Base-by-base conservation (phyloP, 2,888 invertebrate genomes). In the Teleogryllus oceanicus region DNA sequence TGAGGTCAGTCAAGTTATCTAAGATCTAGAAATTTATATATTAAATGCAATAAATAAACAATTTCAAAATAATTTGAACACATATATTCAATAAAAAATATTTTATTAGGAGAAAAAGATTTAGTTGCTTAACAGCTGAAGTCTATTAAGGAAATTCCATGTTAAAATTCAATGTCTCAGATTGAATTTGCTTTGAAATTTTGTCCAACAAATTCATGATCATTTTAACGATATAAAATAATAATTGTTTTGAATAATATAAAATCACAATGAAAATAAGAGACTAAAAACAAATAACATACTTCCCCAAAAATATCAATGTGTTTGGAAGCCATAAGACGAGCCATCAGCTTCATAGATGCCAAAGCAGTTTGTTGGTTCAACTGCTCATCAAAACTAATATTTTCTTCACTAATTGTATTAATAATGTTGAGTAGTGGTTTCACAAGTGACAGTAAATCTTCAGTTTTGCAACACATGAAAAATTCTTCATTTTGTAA, bases 281-380 rank as follows among this genome's bases (percentile, higher is more conserved):
- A 74, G 37, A 78, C 8, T 11, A 16, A 62, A 50, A 74, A 49
- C 24, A 16, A 76, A 51, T 50, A 37, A 18, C 11, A 75, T 77
- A 90, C 90, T 50, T 91, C 88, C 82, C 92, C 90, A 85, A 97
- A 96, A 51, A 91, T 89, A 11, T 91, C 89, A 0, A 94, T 92
- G 83, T 94, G 89, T 37, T 91, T 88, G 0, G 88, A 84, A 0
- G 94, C 95, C 77, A 96, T 87, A 81, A 92, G 87, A 85, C 93
- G 92, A 0, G 94, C 93, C n/a, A 97, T 86, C 18, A 96, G 87
- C 86, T 97, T 97, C 76, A 97, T 86, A 0, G 94, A 93, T 76
- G 96, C 89, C 50, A 98, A 88, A 0, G 95, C 94, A 0, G 94
- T 94, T 88, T 97, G 97, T 84, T 95, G 93, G 82, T 94, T 92